Conservation (phyloP, 2,888 invertebrate species). For the Taphrorychus bicolor region DNA sequence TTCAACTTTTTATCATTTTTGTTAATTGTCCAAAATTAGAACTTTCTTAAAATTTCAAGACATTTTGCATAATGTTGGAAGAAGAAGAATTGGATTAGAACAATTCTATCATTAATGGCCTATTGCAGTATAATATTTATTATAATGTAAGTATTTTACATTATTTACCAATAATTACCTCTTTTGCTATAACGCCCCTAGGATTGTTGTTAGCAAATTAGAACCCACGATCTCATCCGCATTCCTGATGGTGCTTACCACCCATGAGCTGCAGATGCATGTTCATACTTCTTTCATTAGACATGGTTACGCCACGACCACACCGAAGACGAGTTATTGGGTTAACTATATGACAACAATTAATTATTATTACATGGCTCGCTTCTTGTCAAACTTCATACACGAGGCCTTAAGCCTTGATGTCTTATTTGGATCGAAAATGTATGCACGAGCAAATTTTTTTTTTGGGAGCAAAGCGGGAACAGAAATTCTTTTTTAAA, state of each 20-base stretch:
- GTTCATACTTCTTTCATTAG: not conserved
- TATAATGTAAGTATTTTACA: no score
- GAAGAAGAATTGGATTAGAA: no score
- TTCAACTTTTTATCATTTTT: no score
- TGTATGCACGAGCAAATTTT: not conserved
- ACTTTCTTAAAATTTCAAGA: no score
- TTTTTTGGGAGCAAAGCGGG: not conserved
- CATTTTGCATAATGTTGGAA: no score
- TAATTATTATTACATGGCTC: not conserved
- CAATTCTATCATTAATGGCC: no score
- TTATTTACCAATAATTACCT: no score
- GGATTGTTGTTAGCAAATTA: not conserved
- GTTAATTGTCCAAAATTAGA: no score
- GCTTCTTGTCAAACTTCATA: not conserved
- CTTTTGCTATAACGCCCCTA: not conserved
- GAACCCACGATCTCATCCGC: not conserved
- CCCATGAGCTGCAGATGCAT: not conserved
- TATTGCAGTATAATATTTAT: no score
- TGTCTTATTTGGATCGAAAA: not conserved
- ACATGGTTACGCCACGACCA: not conserved
- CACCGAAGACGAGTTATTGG: constrained; percentile 2
- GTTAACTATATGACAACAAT: not conserved
- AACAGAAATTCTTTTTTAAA: not conserved
- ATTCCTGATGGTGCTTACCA: not conserved
- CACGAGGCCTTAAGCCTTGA: not conserved